Base-by-base conservation (phyloP, 1,140 invertebrate species). In the Drosophila sucinea region DNA sequence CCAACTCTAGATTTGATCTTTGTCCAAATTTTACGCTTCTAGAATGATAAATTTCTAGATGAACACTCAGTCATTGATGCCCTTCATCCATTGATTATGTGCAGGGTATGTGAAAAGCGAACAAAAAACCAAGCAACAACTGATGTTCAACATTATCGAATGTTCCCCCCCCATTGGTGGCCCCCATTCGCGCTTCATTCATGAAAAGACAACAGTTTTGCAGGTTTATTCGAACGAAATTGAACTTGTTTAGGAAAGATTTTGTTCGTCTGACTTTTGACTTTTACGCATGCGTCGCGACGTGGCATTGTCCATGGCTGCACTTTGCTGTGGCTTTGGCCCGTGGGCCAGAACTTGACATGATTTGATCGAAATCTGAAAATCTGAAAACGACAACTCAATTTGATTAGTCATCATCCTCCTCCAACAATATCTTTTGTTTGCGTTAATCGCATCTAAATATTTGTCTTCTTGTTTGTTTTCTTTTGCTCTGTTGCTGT, bases 131-230 rank as follows among this genome's bases (percentile, higher is more conserved):
- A 44, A 58, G 7, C 35, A 38, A 38, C 35, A 23, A 32, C 58
- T 40, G 62, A 58, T 60, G 70, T 72, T 81, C 73, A 75, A 81
- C 62, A 82, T 76, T 85, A 76, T 76, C 60, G 75, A 69, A 65
- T 66, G 73, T 71, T 78, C 67, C 65, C 60, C 40, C 7, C 10
- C 25, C 51, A 29, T 27, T 54, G 23, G 25, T 54, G 44, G 54
- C n/a, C 8, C 3, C 54, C 54, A 56, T 17, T 55, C 29, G 66
- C 4, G 5, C 40, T 77, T 67, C 75, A 77, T 77, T 74, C 71
- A 77, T 77, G 75, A 77, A 77, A 77, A 70, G 61, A 61, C 8
- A 61, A 33, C 54, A 60, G 25, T 58, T 58, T 58, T 17, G 56
- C 56, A n/a, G 27, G n/a, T 4, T 56, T 32, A 3, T 58, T 35